These are phyloP conservation scores for Characodon lateralis DNA, from an alignment of 2,797 vertebrate species.

Conservation along the genomic window DNA sequence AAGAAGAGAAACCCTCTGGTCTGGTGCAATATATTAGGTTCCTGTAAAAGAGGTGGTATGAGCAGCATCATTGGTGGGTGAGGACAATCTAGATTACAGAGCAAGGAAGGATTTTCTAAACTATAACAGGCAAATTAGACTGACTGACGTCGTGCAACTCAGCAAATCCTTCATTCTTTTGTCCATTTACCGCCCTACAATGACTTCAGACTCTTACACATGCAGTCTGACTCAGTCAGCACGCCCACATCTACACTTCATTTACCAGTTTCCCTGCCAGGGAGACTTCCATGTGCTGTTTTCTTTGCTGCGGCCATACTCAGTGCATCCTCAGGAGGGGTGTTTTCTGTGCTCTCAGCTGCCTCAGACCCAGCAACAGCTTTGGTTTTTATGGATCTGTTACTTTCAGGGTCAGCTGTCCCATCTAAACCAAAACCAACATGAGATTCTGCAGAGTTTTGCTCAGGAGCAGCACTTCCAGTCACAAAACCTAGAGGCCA, in stretches of 20 bases:
- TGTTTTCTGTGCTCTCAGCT: slow-evolving; percentile 19
- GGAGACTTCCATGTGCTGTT: slow-evolving; percentile 35
- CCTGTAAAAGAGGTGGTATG: not conserved
- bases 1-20: slow-evolving; percentile 4
- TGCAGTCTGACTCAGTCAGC: slow-evolving; percentile 32
- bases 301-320: slow-evolving; percentile 35
- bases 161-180: not conserved
- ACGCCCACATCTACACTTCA: slow-evolving; percentile 22
- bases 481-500: slow-evolving; percentile 72
- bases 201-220: slow-evolving; percentile 34
- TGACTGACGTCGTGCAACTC: slow-evolving; percentile 9
- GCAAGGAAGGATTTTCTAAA: not conserved
- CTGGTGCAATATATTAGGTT: not conserved
- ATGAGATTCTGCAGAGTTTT: slow-evolving; percentile 53
- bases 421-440: slow-evolving; percentile 40
- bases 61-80: not conserved
- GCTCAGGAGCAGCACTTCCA: slow-evolving; percentile 58
- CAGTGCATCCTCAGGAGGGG: slow-evolving; percentile 21
- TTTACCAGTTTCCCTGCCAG: slow-evolving; percentile 61
- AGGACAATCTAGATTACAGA: not conserved
- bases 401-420: slow-evolving; percentile 29
- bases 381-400: slow-evolving; percentile 35
- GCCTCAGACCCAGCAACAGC: slow-evolving; percentile 46
- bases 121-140: slow-evolving; percentile 6
- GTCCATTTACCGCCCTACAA: not conserved